Percentiles rank a stretch among this genome's conserved stretches.
Conservation (phyloP, 1,140 invertebrate genomes). For the Nasonia giraulti region DNA sequence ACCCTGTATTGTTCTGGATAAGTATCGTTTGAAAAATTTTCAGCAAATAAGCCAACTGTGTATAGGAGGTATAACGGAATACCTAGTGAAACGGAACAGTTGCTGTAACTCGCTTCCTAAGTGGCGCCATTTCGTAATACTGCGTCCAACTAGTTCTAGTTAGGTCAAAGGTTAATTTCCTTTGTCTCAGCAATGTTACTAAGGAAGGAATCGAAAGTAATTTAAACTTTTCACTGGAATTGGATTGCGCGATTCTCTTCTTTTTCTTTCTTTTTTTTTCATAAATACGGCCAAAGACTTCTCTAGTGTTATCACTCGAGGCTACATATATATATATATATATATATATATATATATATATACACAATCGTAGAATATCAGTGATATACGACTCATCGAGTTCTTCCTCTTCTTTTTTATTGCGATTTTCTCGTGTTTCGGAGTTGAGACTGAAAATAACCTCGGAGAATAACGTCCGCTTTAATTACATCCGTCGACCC, state of each 20-base stretch:
- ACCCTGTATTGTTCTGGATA: not conserved
- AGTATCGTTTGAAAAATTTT: constrained; percentile 28
- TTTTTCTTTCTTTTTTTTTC: constrained; percentile 5
- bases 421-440: not conserved
- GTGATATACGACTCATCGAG: not conserved
- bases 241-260: not conserved
- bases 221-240: constrained; percentile 39
- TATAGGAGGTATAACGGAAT: constrained; percentile 6
- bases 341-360: too few relatives aligned
- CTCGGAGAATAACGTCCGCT: not conserved
- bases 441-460: not conserved
- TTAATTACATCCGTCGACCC: not conserved
- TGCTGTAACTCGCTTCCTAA: constrained; percentile 45
- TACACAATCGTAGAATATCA: not conserved
- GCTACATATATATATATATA: not conserved
- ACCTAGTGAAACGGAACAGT: constrained; percentile 34
- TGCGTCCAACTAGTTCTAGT: constrained; percentile 47
- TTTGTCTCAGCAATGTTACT: constrained; percentile 44
- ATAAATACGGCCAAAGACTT: not conserved
- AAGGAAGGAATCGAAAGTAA: constrained; percentile 43
- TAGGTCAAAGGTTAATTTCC: constrained; percentile 48
- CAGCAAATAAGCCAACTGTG: constrained; percentile 11
- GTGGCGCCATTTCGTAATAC: constrained; percentile 46
- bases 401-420: not conserved
- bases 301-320: not conserved